Evolutionary conservation across 2,797 vertebrate species (phyloP).

Genomic region (Chrysocyon brachyurus): DNA sequence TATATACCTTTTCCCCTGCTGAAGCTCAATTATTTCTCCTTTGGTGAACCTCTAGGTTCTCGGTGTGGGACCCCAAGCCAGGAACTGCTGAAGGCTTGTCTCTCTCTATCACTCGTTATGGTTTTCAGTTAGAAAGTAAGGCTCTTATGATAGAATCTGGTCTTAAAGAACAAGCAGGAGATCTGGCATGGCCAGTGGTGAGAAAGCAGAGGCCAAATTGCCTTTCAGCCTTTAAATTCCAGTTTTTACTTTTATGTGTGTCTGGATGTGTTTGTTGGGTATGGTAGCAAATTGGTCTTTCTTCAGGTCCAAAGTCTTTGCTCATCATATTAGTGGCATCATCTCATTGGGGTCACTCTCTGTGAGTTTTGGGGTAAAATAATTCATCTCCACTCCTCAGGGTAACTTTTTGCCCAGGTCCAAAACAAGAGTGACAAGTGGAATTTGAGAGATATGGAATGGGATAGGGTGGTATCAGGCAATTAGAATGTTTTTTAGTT

Average conservation of each 20-base stretch:
- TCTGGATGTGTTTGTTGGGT: neutral
- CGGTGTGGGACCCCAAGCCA: neutral
- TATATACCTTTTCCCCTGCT: neutral
- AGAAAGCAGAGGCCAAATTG: neutral
- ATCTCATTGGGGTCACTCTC: neutral
- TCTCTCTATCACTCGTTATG: neutral
- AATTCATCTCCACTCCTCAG: neutral
- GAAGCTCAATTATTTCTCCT: neutral
- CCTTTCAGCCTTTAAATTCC: neutral
- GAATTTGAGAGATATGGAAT: neutral
- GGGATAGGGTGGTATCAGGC: neutral
- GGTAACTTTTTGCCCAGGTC: neutral
- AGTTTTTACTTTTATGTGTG: neutral
- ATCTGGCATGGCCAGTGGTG: neutral
- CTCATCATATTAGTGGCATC: neutral
- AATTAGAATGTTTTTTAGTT: neutral
- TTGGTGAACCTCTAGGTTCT: neutral
- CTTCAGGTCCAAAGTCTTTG: neutral
- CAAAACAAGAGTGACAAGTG: neutral
- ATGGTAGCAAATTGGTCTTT: neutral
- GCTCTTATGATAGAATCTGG: neutral
- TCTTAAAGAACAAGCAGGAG: neutral
- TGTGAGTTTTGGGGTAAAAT: neutral
- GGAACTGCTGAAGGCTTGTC: neutral
- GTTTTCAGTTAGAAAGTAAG: neutral